Evolutionary conservation across 2,113 vertebrate genomes (phyloP), one percentile per base, ranked within the genome.

Genomic region (Eudyptes chrysolophus): DNA sequence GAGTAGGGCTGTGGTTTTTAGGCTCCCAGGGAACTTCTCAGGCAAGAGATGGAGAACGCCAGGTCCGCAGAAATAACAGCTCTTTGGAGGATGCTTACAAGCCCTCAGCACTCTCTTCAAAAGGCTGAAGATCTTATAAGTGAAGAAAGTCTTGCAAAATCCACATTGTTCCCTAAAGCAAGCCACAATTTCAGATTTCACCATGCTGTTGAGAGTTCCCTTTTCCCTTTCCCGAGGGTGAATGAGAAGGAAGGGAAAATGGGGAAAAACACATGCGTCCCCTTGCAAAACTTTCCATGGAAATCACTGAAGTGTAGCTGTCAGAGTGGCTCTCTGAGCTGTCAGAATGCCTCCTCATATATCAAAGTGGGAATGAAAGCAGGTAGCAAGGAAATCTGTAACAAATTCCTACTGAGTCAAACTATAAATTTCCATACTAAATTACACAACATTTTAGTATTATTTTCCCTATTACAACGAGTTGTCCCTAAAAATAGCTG

Each of bases 401-500:
- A 84, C 60, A 87, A 94, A 87, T 95, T 94, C 92, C 76, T 76
- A 91, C 61, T 40, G 48, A 91, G 80, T 68, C 74, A 78, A 89
- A 87, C 57, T 34, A 84, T 71, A 76, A 58, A 89, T 95, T 92
- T 90, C 85, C 66, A 86, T 94, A 68, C 42, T 51, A 78, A 89
- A 97, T 75, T 89, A 81, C 79, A 87, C 27, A 95, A 90, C 10
- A 89, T 48, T 72, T 87, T 40, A 60, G 72, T 79, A 82, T 79
- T 93, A 76, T 76, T 95, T 97, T 92, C 84, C 81, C 57, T 89
- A 51, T 52, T 93, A 87, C 38, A 84, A 96, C 82, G 55, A 89
- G 6, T 18, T 64, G 77, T 55, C 80, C n/a, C 83, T 92, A 94
- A 92, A 96, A 95, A 84, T 92, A 94, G 65, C 80, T 55, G 30